These are phyloP conservation scores for Meteorus cinctellus DNA, from an alignment of 2,888 invertebrate genomes.

Conservation along the genomic window DNA sequence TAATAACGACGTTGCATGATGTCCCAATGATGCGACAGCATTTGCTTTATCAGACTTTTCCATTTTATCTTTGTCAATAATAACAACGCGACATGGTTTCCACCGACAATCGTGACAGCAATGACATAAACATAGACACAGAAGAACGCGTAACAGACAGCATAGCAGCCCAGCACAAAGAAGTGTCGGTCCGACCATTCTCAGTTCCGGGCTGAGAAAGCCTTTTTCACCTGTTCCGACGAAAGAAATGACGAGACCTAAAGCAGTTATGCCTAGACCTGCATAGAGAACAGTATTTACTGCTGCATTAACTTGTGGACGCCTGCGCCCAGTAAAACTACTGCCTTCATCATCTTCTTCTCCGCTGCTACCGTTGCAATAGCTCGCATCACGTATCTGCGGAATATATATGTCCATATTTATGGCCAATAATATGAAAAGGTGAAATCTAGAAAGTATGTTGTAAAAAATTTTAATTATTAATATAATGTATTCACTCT, in stretches of 20 bases:
- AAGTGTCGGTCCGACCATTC: constrained; percentile 89
- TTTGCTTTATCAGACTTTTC: constrained; percentile 54
- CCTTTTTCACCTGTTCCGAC: constrained; percentile 93
- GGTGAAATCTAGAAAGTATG: neutral
- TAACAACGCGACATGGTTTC: constrained; percentile 67
- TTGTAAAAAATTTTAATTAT: neutral
- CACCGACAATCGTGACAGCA: constrained; percentile 83
- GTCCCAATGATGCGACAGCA: constrained; percentile 55
- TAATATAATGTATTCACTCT: constrained; percentile 77
- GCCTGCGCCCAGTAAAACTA: constrained; percentile 77
- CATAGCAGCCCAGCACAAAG: constrained; percentile 86
- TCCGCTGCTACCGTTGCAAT: constrained; percentile 82
- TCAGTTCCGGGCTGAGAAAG: constrained; percentile 89
- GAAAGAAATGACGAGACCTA: constrained; percentile 91
- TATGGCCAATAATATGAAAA: neutral
- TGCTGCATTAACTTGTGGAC: constrained; percentile 84
- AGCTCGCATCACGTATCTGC: constrained; percentile 89
- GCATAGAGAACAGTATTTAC: constrained; percentile 90
- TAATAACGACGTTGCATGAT: constrained; percentile 51
- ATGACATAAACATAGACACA: constrained; percentile 88
- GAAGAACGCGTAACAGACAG: constrained; percentile 87
- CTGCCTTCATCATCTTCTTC: constrained; percentile 76
- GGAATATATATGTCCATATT: constrained; percentile 24
- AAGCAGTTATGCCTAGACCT: constrained; percentile 86
- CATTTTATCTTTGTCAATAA: constrained; percentile 57